Percentiles rank a stretch among this genome's conserved stretches.
Conservation (phyloP, 2,113 vertebrate genomes). For the Thamnaconus septentrionalis region DNA sequence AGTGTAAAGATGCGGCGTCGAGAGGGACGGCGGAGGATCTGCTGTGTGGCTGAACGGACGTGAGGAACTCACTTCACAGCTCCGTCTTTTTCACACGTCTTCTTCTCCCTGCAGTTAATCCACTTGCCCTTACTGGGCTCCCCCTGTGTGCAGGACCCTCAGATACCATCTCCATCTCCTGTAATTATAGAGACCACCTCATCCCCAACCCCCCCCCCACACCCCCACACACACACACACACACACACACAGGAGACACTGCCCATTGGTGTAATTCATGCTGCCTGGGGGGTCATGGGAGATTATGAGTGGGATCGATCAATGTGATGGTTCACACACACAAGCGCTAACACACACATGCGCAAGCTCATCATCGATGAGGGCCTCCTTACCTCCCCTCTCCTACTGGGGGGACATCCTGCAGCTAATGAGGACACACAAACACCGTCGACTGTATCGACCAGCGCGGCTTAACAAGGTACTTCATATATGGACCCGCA, state of each 20-base stretch:
- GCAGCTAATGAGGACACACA: conserved; percentile 77
- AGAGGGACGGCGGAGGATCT: not conserved
- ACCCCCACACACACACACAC: conserved; percentile 48
- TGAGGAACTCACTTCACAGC: conserved; percentile 34
- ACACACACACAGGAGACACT: conserved; percentile 50
- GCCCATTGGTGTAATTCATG: conserved; percentile 73
- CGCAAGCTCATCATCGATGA: conserved; percentile 70
- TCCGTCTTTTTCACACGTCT: conserved; percentile 46
- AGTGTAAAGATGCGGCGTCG: not conserved
- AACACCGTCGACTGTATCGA: conserved; percentile 69
- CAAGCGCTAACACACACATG: conserved; percentile 52
- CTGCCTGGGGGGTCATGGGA: conserved; percentile 73
- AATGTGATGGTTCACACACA: conserved; percentile 74
- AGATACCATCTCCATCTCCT: conserved; percentile 73
- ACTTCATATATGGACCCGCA: conserved; percentile 68
- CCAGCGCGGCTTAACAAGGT: conserved; percentile 71
- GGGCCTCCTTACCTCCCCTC: conserved; percentile 69
- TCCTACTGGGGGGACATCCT: conserved; percentile 75
- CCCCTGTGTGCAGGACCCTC: conserved; percentile 50
- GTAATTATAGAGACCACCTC: conserved; percentile 66
- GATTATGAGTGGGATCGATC: conserved; percentile 78
- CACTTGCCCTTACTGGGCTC: conserved; percentile 62
- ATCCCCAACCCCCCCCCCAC: conserved; percentile 31
- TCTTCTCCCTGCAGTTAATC: conserved; percentile 64
- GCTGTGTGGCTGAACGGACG: conserved; percentile 18